Evolutionary conservation across 1,140 invertebrate species (phyloP).

Genomic region (Dryas iulia): DNA sequence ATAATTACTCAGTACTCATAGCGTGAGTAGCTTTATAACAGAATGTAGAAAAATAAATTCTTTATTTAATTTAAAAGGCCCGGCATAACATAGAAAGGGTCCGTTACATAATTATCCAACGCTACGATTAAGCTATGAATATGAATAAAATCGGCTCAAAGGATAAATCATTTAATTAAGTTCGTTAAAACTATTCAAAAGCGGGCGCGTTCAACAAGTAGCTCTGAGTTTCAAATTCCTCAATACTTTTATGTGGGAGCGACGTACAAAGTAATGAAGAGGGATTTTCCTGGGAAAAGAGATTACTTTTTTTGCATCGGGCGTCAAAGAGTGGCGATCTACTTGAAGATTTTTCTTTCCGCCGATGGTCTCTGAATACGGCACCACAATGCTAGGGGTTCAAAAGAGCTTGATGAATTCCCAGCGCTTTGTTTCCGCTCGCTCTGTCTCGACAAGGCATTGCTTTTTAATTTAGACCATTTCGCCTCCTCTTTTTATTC

Average conservation of each 20-base stretch:
- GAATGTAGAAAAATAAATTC: not conserved
- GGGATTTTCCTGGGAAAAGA: slow-evolving; percentile 60
- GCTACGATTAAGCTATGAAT: slow-evolving; percentile 23
- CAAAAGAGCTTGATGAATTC: slow-evolving; percentile 79
- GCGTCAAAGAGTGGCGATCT: slow-evolving; percentile 77
- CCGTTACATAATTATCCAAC: not conserved
- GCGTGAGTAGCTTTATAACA: not conserved
- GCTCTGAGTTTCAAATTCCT: slow-evolving; percentile 56
- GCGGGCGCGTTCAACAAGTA: slow-evolving; percentile 69
- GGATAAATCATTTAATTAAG: slow-evolving; percentile 65
- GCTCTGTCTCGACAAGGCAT: slow-evolving; percentile 73
- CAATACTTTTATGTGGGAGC: slow-evolving; percentile 59
- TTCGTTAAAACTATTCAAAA: slow-evolving; percentile 66
- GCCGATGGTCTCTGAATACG: slow-evolving; percentile 70
- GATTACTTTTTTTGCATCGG: slow-evolving; percentile 70
- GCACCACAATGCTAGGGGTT: slow-evolving; percentile 71
- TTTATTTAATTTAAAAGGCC: not conserved
- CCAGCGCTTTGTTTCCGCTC: slow-evolving; percentile 72
- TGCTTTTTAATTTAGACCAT: slow-evolving; percentile 79
- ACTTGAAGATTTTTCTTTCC: slow-evolving; percentile 73
- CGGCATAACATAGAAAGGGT: not conserved
- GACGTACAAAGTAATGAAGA: slow-evolving; percentile 71
- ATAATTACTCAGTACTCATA: no score
- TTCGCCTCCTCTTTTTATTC: slow-evolving; percentile 70
- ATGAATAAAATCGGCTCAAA: slow-evolving; percentile 45